These are phyloP conservation scores for Circaetus gallicus DNA, from an alignment of 2,113 vertebrate species.

Conservation along the genomic window DNA sequence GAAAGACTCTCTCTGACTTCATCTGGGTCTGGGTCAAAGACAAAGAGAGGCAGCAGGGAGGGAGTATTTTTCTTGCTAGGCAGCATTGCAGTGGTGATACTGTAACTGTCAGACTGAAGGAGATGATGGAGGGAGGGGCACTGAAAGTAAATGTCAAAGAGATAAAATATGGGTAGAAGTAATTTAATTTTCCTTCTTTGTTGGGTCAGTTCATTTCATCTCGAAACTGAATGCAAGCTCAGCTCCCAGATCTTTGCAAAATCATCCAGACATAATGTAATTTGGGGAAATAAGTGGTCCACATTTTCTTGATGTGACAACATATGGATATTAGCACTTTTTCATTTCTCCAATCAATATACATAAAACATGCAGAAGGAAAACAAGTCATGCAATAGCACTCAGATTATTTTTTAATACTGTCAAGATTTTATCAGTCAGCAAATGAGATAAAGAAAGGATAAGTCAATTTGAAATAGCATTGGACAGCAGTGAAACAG, in stretches of 20 bases:
- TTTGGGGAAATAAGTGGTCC: conserved; percentile 28
- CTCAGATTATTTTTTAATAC: conserved; percentile 10
- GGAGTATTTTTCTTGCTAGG: background rate
- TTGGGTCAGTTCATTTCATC: conserved; percentile 30
- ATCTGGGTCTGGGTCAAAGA: background rate
- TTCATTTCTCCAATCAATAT: conserved; percentile 21
- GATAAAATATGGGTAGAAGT: conserved; percentile 41
- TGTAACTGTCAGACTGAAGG: background rate
- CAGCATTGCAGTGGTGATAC: background rate
- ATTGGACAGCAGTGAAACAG: conserved; percentile 1
- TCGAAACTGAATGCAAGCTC: conserved; percentile 6
- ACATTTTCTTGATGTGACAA: conserved; percentile 12
- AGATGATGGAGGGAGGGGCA: background rate
- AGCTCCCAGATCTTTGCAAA: conserved; percentile 10
- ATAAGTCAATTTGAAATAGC: conserved; percentile 27
- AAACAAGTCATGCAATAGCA: background rate
- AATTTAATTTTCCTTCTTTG: conserved; percentile 32
- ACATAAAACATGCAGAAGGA: background rate
- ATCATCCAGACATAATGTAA: conserved; percentile 35
- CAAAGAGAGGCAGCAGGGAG: background rate
- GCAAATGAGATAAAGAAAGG: conserved; percentile 27
- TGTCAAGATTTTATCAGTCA: conserved; percentile 14
- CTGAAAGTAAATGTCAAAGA: conserved; percentile 39
- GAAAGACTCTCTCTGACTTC: background rate
- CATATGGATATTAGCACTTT: conserved; percentile 7